Evolutionary conservation across 2,113 vertebrate genomes (phyloP).

Genomic region (Euleptes europaea): DNA sequence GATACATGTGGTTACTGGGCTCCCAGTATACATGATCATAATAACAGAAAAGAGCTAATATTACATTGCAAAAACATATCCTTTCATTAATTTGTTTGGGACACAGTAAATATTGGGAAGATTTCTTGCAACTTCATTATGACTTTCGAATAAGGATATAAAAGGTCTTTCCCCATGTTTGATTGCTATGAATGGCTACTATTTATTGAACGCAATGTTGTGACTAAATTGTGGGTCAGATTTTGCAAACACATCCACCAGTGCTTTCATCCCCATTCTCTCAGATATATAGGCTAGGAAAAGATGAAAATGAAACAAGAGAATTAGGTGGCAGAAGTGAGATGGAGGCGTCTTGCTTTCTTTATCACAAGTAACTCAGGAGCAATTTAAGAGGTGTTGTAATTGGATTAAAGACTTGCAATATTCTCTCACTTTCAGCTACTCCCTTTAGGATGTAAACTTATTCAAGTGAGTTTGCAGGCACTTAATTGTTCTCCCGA

Average conservation of each 20-base stretch:
- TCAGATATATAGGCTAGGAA: background rate
- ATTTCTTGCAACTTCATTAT: background rate
- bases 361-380: conserved; percentile 12
- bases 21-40: too few species aligned
- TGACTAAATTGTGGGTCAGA: conserved; percentile 11
- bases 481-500: conserved; percentile 54
- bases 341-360: background rate
- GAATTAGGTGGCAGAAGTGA: background rate
- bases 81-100: background rate
- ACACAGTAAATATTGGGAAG: background rate
- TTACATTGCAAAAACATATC: background rate
- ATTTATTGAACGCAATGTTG: background rate
- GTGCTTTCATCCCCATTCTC: background rate
- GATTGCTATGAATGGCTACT: background rate
- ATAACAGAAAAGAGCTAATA: too few species aligned
- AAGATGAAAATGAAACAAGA: conserved; percentile 3
- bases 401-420: conserved; percentile 21
- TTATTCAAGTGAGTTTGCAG: conserved; percentile 52
- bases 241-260: conserved; percentile 27
- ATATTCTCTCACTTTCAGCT: conserved; percentile 12
- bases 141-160: too few species aligned
- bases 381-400: conserved; percentile 29
- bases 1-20: too few species aligned
- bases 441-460: conserved; percentile 52
- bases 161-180: background rate